Evolutionary conservation across 2,888 invertebrate species (phyloP), one percentile per base, ranked within the genome.

Genomic region (Nematopogon swammerdamellus): DNA sequence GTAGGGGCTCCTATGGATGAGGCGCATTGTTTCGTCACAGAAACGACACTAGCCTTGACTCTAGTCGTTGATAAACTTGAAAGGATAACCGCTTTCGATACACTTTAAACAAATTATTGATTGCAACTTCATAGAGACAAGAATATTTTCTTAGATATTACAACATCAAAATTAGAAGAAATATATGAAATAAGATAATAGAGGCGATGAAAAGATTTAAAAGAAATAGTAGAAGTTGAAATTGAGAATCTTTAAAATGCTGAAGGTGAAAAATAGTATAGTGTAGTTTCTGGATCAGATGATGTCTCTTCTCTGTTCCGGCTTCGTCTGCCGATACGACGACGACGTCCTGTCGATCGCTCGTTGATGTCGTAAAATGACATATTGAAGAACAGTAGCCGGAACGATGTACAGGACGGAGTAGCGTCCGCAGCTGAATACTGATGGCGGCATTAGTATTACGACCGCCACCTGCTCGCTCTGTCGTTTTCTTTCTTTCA

Each of bases 381-480:
- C 77, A 77, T 72, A 79, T 75, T 75, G 75, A 79, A 70, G 67
- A 72, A 76, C 79, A 75, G 79, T 76, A 79, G 79, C 79, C 79
- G 79, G 79, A 79, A 79, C 79, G 76, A 68, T 66, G 70, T 75
- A 79, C 79, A 79, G 79, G 79, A 77, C 79, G 76, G 61, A 75
- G 76, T 19, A 64, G 69, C 63, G 59, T 68, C 67, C 70, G 72
- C 65, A 56, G 65, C 64, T 8, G 77, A 74, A 79, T 77, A 77
- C 70, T 77, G 76, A 77, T 77, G 70, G 69, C 71, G 3, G 66
- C 72, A 77, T 77, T 77, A 75, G 70, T 79, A 79, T 77, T 74
- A 72, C 76, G 63, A 67, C 64, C 66, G 74, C 69, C 77, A 77
- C 77, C 77, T 77, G 77, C 75, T 64, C 70, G 69, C 67, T 14